Evolutionary conservation across 2,888 invertebrate genomes (phyloP).

Genomic region (Ellobium chinense): DNA sequence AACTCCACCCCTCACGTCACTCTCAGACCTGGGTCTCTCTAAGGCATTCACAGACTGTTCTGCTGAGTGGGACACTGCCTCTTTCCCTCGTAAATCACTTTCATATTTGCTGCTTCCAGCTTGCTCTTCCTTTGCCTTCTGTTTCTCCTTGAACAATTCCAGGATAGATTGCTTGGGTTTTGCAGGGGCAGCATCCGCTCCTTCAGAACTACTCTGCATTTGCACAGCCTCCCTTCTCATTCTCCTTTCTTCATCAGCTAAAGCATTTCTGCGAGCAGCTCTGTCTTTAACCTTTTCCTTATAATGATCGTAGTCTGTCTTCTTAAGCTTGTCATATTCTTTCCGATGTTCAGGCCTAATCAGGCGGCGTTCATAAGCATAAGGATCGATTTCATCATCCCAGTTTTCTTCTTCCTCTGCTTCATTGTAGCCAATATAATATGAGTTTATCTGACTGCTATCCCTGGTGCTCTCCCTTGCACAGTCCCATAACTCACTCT

Average conservation of each 20-base stretch:
- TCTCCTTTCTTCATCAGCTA: conserved; percentile 16
- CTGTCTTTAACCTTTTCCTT: conserved; percentile 25
- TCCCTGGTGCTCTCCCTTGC: too few relatives aligned
- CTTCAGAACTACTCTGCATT: background rate
- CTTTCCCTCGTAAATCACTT: background rate
- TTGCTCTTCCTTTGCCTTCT: background rate
- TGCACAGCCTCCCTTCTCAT: background rate
- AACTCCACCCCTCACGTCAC: background rate
- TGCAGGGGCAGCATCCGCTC: background rate
- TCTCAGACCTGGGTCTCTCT: background rate
- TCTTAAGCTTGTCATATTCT: conserved; percentile 9
- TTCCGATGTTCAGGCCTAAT: background rate
- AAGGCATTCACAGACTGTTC: background rate
- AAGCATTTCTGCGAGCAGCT: background rate
- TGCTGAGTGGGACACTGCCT: too few relatives aligned
- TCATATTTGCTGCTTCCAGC: background rate
- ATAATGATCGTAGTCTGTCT: background rate
- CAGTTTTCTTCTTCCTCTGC: conserved; percentile 20
- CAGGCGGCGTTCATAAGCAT: conserved; percentile 19
- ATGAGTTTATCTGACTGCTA: background rate
- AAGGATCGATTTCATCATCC: conserved; percentile 33
- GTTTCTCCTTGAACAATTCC: conserved; percentile 22
- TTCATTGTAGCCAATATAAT: background rate
- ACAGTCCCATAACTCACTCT: too few relatives aligned
- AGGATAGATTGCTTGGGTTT: background rate